Conservation (phyloP, 2,113 vertebrate species). For the Lepus europaeus region DNA sequence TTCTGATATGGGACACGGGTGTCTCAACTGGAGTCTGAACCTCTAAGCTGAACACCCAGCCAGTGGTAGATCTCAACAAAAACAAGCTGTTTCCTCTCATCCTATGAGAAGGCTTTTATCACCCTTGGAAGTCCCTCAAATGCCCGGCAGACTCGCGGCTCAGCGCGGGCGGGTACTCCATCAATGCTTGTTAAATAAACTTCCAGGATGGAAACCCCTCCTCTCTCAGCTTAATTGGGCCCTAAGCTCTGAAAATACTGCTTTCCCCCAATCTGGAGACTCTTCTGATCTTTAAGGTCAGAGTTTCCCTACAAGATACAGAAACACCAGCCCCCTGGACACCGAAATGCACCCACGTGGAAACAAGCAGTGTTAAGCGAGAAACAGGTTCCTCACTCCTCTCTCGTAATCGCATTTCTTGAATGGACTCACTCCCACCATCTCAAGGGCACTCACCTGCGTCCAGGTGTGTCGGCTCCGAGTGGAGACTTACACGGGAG, state of each 20-base stretch:
- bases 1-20: too few relatives aligned
- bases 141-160: neutral
- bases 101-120: neutral
- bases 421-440: neutral
- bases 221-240: slow-evolving; percentile 26
- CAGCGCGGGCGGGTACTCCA: too few relatives aligned
- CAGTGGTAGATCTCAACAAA: neutral
- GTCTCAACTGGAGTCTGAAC: too few relatives aligned
- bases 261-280: neutral
- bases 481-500: neutral
- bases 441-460: neutral
- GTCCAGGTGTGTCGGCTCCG: neutral
- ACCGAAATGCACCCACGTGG: slow-evolving; percentile 31
- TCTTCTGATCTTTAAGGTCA: slow-evolving; percentile 19
- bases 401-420: slow-evolving; percentile 39
- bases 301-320: neutral
- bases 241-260: neutral
- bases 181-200: neutral
- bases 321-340: slow-evolving; percentile 24
- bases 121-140: neutral
- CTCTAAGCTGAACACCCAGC: too few relatives aligned
- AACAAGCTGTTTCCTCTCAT: neutral
- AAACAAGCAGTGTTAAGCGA: slow-evolving; percentile 44
- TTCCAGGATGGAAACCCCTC: slow-evolving; percentile 23
- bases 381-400: slow-evolving; percentile 5